phyloP scores from a whole-genome alignment of 2,797 vertebrate genomes.

The Aselliscus stoliczkanus region DNA sequence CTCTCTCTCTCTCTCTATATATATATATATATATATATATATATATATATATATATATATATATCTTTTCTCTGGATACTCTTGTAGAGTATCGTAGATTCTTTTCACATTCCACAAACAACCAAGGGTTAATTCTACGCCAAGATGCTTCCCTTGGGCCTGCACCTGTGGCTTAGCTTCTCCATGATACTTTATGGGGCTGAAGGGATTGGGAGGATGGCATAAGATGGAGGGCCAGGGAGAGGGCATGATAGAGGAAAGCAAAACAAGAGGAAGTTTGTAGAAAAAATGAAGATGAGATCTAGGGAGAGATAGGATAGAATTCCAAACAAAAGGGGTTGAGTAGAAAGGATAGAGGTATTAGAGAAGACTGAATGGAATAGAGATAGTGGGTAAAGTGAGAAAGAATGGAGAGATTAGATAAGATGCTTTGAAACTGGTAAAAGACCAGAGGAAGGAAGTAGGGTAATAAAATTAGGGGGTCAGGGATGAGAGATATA shows the following conservation, averaged over 20 bases:
- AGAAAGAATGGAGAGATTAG: neutral
- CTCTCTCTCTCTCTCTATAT: no score
- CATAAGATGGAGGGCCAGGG: neutral
- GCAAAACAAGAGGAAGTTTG: neutral
- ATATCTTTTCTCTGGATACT: no score
- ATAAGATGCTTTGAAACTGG: neutral
- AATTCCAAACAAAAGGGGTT: neutral
- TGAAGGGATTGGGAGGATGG: neutral
- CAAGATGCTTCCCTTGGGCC: neutral
- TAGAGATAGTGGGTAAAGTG: neutral
- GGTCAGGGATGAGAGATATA: neutral
- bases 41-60: no score
- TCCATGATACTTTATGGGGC: neutral
- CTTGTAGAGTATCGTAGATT: no score
- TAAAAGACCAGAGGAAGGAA: neutral
- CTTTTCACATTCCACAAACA: no score
- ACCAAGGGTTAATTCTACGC: no score
- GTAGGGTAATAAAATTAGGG: neutral
- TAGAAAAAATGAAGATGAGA: neutral
- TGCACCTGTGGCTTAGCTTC: neutral
- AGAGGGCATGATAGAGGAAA: neutral
- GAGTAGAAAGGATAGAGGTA: neutral
- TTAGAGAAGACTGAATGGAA: neutral
- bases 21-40: no score
- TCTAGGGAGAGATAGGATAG: neutral